Base-by-base conservation (phyloP, 2,888 invertebrate species). In the Oxycera nigricornis region DNA sequence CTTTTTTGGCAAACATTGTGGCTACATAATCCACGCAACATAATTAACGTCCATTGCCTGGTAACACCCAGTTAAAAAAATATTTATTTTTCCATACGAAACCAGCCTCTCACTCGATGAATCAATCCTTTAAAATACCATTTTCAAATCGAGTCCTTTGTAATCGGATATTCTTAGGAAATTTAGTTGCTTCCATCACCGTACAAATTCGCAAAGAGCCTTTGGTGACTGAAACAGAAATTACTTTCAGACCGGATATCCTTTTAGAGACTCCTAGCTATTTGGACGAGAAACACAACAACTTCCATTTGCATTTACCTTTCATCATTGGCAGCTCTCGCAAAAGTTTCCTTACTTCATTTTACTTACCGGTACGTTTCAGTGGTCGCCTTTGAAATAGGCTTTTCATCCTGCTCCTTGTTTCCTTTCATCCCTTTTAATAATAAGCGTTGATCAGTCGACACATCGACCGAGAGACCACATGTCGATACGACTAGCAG, bases 161-260 rank as follows among this genome's bases (percentile, higher is more conserved):
- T 55, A 55, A 55, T 24, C 52, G 52, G 52, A 55, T 55, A 55
- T 22, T 55, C 52, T 20, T 55, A 22, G 22, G 24, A 55, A 55
- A 24, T 55, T 55, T 55, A 7, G 3, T 55, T 22, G 7, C 24
- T 55, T 55, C 52, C 17, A n/a, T 24, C 24, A 2, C 24, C 7
- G 3, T 55, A 55, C 46, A 14, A 22, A 55, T 22, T 17, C 24
- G 20, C 2, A 55, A 55, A 30, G 30, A 2, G 9, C 59, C 59
- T 59, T 59, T 59, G 59, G n/a, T 28, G 59, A 28, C 59, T 59
- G 59, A 59, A 59, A 59, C 59, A 59, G 59, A 30, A 59, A 59
- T 59, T 59, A 30, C 26, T 30, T 26, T 26, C 59, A 59, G 17
- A 28, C 59, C 59, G 59, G 59, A 59, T 59, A 59, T 59, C 59